Conservation (phyloP, 2,797 vertebrate species). For the Tokudaia tokunoshimensis region DNA sequence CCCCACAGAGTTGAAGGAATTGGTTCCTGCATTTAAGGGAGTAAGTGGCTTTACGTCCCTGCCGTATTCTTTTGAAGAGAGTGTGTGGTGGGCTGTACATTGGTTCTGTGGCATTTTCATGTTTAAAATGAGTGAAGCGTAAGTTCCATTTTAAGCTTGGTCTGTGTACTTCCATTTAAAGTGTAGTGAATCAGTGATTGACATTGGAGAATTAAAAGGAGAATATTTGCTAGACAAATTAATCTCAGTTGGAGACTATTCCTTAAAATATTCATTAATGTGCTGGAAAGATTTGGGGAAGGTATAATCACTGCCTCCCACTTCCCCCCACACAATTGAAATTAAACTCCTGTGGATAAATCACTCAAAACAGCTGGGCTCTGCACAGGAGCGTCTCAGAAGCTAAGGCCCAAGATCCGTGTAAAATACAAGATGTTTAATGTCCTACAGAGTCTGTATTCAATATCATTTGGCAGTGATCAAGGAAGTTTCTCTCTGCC, state of each 20-base stretch:
- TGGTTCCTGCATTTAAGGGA: constrained; percentile 41
- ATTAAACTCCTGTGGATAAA: constrained; percentile 81
- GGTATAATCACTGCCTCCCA: constrained; percentile 75
- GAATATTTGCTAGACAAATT: constrained; percentile 76
- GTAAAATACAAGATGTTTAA: constrained; percentile 67
- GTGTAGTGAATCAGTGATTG: constrained; percentile 64
- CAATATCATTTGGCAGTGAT: constrained; percentile 61
- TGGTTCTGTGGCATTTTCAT: constrained; percentile 54
- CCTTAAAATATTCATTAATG: constrained; percentile 81
- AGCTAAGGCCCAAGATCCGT: constrained; percentile 18
- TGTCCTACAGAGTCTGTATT: constrained; percentile 64
- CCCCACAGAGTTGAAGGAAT: not conserved
- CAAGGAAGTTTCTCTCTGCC: not conserved
- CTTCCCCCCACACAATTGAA: constrained; percentile 73
- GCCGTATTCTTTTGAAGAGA: constrained; percentile 25
- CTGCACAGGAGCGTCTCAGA: constrained; percentile 53
- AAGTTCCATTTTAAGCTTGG: constrained; percentile 37
- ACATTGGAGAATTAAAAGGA: constrained; percentile 74
- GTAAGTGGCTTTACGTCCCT: not conserved
- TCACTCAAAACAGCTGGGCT: constrained; percentile 72
- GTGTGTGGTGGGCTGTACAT: not conserved
- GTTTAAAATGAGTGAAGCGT: not conserved
- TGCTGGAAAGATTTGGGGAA: constrained; percentile 71
- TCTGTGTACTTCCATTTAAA: constrained; percentile 63
- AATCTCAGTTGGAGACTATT: constrained; percentile 79